Evolutionary conservation across 2,888 invertebrate genomes (phyloP).

Genomic region (Graphium colonna): DNA sequence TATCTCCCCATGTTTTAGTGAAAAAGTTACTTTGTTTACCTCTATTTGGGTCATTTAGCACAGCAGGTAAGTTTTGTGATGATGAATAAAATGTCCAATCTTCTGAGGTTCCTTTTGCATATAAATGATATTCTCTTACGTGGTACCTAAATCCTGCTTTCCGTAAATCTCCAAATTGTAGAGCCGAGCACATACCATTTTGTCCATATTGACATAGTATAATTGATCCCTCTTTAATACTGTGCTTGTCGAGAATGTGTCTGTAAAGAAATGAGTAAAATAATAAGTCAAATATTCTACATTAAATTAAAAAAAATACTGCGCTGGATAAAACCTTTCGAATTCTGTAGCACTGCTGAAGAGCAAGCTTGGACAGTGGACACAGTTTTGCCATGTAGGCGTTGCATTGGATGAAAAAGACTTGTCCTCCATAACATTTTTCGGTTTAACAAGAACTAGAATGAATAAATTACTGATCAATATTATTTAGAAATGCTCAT

Average conservation of each 20-base stretch:
- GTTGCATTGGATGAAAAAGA: conserved; percentile 48
- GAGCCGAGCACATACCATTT: conserved; percentile 91
- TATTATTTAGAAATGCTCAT: conserved; percentile 23
- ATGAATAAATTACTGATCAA: conserved; percentile 13
- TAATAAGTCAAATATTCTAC: conserved; percentile 12
- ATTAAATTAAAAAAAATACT: background rate
- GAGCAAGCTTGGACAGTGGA: conserved; percentile 80
- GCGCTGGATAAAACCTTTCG: conserved; percentile 75
- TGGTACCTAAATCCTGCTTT: conserved; percentile 94
- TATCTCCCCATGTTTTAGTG: conserved; percentile 98
- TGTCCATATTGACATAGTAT: conserved; percentile 93
- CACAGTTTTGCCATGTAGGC: conserved; percentile 82
- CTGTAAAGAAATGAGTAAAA: conserved; percentile 61
- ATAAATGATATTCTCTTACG: conserved; percentile 84
- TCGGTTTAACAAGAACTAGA: conserved; percentile 29
- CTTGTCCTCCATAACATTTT: conserved; percentile 77
- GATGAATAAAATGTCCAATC: conserved; percentile 94
- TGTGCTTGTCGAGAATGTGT: conserved; percentile 89
- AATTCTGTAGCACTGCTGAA: conserved; percentile 81
- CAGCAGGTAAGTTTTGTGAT: conserved; percentile 96
- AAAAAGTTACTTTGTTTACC: conserved; percentile 96
- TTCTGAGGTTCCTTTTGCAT: conserved; percentile 60
- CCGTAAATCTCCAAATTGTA: conserved; percentile 93
- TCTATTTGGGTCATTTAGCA: conserved; percentile 95
- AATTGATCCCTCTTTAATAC: conserved; percentile 91